Base-by-base conservation (phyloP, 2,888 invertebrate genomes). In the Neoaliturus tenellus region DNA sequence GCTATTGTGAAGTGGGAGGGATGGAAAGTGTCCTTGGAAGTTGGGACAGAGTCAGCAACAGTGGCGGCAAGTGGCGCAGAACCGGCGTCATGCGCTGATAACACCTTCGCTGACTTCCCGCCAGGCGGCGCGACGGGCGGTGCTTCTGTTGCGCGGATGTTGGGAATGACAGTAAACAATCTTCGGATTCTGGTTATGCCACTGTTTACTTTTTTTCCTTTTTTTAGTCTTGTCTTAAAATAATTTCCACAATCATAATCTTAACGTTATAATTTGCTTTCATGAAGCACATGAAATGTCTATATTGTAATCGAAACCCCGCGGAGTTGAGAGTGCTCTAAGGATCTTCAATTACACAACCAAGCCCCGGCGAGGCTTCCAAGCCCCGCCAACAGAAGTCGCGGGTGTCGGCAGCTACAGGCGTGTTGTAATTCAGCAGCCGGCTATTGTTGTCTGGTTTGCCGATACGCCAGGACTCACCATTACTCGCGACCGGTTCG, bases 391-490 rank as follows among this genome's bases (percentile, higher is more conserved):
- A 35, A 35, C 10, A 6, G 35, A 35, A 35, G 35, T 35, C 4
- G 35, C 35, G 35, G 35, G 35, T 35, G 35, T 35, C 35, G 4
- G 6, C 4, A 35, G n/a, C n/a, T 35, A 35, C 58, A 5, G 4
- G n/a, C 12, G 39, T 39, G 71, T 71, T 71, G 8, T 75, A 75
- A 75, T 44, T 75, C 48, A 75, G 28, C 0, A 44, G 14, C n/a
- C 73, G 44, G 44, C 73, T 28, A 75, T 75, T 75, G 73, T 75
- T 75, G 73, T 75, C 73, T 75, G 73, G 28, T 14, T 67, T 71
- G 23, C n/a, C 71, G 41, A 75, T 44, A 25, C 25, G 23, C 44
- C 48, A 23, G 71, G 23, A 71, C 4, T 35, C 71, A 23, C 73
- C 48, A 75, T 25, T 75, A 8, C n/a, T n/a, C 20, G 14, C 25